These are phyloP conservation scores for Temnothorax longispinosus DNA, from an alignment of 1,140 invertebrate species.

Conservation along the genomic window DNA sequence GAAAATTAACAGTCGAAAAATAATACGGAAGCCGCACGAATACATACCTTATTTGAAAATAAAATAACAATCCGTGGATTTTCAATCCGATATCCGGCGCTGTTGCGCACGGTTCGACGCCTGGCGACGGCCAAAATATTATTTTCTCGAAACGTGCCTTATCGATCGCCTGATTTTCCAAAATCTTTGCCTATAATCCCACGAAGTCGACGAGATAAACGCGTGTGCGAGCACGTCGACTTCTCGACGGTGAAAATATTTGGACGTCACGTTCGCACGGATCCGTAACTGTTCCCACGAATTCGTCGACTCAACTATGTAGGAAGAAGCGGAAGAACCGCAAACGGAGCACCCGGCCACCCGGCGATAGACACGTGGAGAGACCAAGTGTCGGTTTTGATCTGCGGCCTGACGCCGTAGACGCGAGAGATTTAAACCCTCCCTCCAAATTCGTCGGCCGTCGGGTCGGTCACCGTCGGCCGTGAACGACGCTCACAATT, in stretches of 20 bases:
- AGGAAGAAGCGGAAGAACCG: not conserved
- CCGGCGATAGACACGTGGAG: not conserved
- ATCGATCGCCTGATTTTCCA: not conserved
- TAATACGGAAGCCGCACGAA: not conserved
- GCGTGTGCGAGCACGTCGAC: too few relatives aligned
- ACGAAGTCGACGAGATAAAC: not conserved
- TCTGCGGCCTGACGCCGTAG: not conserved
- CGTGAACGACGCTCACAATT: not conserved
- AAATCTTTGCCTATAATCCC: not conserved
- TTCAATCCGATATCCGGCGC: not conserved
- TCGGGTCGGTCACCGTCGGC: too few relatives aligned
- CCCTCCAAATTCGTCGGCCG: not conserved
- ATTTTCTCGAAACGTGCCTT: not conserved
- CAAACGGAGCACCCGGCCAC: not conserved
- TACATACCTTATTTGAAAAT: constrained; percentile 23
- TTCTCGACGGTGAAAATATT: not conserved
- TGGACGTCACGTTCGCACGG: not conserved
- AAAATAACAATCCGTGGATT: not conserved
- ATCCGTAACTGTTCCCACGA: not conserved
- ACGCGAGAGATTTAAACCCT: not conserved
- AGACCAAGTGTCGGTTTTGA: not conserved
- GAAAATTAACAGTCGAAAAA: not conserved
- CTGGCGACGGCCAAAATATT: not conserved
- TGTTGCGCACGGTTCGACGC: not conserved
- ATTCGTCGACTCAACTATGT: not conserved